A percentile compares a stretch with the other conserved stretches of the same genome.
phyloP scores from a whole-genome alignment of 2,113 vertebrate genomes.

The Rhea pennata region DNA sequence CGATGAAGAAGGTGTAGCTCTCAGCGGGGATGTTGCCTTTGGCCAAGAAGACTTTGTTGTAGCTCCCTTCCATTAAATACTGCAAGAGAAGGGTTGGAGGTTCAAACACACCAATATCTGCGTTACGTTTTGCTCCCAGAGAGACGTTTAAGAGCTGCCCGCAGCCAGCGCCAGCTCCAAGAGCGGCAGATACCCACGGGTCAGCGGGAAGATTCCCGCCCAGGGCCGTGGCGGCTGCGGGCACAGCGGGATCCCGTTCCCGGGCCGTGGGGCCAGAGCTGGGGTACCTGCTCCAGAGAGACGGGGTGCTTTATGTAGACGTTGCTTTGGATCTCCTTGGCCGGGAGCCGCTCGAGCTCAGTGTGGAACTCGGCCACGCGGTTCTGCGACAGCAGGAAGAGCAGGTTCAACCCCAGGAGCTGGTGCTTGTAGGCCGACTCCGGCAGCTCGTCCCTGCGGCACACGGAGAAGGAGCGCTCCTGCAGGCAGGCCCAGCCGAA shows the following conservation, averaged over 20 bases:
- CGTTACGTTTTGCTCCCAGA: too few relatives aligned
- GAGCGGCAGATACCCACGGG: too few relatives aligned
- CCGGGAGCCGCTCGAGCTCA: conserved; percentile 91
- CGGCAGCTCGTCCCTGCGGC: conserved; percentile 85
- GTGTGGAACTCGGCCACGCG: conserved; percentile 96
- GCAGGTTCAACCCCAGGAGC: conserved; percentile 91
- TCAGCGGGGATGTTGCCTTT: conserved; percentile 96
- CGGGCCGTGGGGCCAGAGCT: too few relatives aligned
- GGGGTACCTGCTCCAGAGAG: conserved; percentile 82
- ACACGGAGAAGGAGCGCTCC: neutral
- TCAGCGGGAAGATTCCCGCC: too few relatives aligned
- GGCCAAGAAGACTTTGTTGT: conserved; percentile 97
- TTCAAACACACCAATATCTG: neutral
- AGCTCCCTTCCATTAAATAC: conserved; percentile 97
- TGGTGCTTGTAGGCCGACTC: conserved; percentile 94
- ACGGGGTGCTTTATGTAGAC: conserved; percentile 97
- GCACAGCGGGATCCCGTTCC: too few relatives aligned
- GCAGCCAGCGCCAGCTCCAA: too few relatives aligned
- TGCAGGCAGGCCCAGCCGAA: neutral
- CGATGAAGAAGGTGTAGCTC: conserved; percentile 96
- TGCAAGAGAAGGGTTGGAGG: conserved; percentile 8
- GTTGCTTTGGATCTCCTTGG: conserved; percentile 91
- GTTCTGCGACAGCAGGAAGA: conserved; percentile 96
- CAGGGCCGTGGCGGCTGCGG: too few relatives aligned
- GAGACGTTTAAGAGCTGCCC: too few relatives aligned